Evolutionary conservation across 2,888 invertebrate species (phyloP).

Genomic region (Yponomeuta sedellus): DNA sequence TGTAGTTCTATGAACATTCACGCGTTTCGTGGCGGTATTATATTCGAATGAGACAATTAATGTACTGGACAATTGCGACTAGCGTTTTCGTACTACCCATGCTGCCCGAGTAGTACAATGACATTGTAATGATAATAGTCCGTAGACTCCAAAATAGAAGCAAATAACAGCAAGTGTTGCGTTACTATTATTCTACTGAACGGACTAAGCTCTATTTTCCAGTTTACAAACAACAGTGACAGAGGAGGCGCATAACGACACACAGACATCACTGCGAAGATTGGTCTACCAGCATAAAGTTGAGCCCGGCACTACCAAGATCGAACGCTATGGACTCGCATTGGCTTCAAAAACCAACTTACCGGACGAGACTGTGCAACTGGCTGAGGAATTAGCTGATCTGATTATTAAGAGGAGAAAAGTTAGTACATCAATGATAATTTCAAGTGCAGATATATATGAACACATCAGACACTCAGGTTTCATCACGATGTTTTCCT

Average conservation of each 20-base stretch:
- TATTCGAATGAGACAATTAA: no score
- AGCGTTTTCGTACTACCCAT: no score
- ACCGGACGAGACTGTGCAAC: constrained; percentile 72
- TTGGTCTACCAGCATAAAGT: constrained; percentile 81
- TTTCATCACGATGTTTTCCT: no score
- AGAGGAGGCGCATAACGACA: constrained; percentile 42
- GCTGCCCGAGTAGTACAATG: no score
- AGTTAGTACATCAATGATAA: constrained; percentile 51
- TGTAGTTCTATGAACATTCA: no score
- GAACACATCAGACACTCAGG: no score
- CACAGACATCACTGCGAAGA: constrained; percentile 40
- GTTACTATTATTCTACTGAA: background rate
- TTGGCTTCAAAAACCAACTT: constrained; percentile 78
- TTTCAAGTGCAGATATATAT: no score
- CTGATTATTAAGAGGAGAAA: constrained; percentile 45
- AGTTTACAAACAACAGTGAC: constrained; percentile 55
- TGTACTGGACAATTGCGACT: no score
- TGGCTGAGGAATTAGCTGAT: constrained; percentile 67
- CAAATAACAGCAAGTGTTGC: no score
- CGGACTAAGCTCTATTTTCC: background rate
- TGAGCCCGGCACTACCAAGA: constrained; percentile 74
- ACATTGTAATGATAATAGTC: no score
- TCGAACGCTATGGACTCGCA: constrained; percentile 80
- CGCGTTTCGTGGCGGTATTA: no score
- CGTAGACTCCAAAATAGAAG: no score